Conservation (phyloP, 2,888 invertebrate genomes). For the Metacarcinus magister region DNA sequence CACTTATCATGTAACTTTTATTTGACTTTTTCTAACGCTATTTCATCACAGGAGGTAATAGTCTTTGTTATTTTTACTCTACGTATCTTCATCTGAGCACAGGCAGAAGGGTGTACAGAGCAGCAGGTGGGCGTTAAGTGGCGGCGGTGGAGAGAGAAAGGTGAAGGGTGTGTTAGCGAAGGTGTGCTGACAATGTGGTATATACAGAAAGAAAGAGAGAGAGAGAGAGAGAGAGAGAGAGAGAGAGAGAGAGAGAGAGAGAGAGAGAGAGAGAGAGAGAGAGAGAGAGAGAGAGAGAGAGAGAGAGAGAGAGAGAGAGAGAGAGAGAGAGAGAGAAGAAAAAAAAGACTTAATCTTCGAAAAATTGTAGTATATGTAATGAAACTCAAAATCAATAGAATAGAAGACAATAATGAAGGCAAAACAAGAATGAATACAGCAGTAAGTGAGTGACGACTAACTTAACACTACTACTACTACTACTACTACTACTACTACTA, state of each 20-base stretch:
- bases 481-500: too few relatives aligned
- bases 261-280: conserved; percentile 15
- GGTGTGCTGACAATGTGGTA: too few relatives aligned
- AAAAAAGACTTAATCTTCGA: too few relatives aligned
- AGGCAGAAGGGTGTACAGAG: neutral
- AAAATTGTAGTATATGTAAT: neutral
- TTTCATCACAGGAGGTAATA: too few relatives aligned
- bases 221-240: conserved; percentile 26
- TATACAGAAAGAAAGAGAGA: neutral
- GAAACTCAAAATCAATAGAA: neutral
- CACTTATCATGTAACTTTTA: too few relatives aligned
- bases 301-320: neutral
- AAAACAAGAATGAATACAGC: neutral
- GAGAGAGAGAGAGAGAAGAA: neutral
- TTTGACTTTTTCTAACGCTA: too few relatives aligned
- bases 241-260: conserved; percentile 26
- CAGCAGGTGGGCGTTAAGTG: neutral
- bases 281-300: conserved; percentile 14
- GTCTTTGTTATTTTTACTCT: too few relatives aligned
- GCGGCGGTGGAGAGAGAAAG: neutral
- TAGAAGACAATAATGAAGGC: neutral
- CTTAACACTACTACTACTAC: too few relatives aligned
- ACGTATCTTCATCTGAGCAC: neutral
- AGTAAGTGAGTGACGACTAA: neutral
- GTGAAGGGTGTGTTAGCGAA: too few relatives aligned